Percentiles rank a stretch among this genome's conserved stretches.
phyloP scores from a whole-genome alignment of 2,888 invertebrate genomes.

The Drosophila pseudotakahashii region DNA sequence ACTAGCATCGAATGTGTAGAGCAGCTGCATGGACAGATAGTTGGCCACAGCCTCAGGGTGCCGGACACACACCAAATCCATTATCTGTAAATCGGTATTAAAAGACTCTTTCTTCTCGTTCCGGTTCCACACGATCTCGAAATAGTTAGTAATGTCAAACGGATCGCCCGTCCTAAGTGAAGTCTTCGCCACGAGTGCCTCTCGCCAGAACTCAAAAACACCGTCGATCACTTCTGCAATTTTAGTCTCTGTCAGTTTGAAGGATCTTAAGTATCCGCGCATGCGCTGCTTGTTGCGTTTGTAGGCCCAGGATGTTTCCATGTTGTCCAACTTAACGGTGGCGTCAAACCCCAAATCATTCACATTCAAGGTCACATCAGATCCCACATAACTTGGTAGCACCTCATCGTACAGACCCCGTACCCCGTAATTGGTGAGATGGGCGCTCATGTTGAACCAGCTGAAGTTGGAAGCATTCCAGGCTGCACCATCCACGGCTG shows the following conservation, averaged over 20 bases:
- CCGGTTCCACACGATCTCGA: slow-evolving; percentile 62
- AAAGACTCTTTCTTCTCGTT: background rate
- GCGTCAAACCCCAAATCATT: slow-evolving; percentile 69
- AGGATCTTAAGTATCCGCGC: slow-evolving; percentile 69
- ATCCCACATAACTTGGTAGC: slow-evolving; percentile 64
- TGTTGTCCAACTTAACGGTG: slow-evolving; percentile 73
- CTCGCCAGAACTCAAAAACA: slow-evolving; percentile 73
- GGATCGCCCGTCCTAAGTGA: too few relatives aligned
- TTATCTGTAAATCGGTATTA: too few relatives aligned
- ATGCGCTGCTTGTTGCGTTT: slow-evolving; percentile 72
- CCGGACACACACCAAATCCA: slow-evolving; percentile 59
- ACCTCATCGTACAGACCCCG: slow-evolving; percentile 68
- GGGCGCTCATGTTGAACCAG: slow-evolving; percentile 82
- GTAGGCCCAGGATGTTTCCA: slow-evolving; percentile 71
- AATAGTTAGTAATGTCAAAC: slow-evolving; percentile 63
- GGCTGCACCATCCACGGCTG: slow-evolving; percentile 74
- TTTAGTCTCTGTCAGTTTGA: slow-evolving; percentile 60
- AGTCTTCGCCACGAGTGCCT: slow-evolving; percentile 40
- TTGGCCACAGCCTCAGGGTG: slow-evolving; percentile 77
- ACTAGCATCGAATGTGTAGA: slow-evolving; percentile 74
- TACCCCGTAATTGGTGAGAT: slow-evolving; percentile 76
- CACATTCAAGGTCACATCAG: too few relatives aligned
- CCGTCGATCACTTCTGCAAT: slow-evolving; percentile 57
- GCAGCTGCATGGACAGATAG: slow-evolving; percentile 78
- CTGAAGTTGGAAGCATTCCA: slow-evolving; percentile 73